phyloP scores from a whole-genome alignment of 2,888 invertebrate species.

The Gari tellinella region DNA sequence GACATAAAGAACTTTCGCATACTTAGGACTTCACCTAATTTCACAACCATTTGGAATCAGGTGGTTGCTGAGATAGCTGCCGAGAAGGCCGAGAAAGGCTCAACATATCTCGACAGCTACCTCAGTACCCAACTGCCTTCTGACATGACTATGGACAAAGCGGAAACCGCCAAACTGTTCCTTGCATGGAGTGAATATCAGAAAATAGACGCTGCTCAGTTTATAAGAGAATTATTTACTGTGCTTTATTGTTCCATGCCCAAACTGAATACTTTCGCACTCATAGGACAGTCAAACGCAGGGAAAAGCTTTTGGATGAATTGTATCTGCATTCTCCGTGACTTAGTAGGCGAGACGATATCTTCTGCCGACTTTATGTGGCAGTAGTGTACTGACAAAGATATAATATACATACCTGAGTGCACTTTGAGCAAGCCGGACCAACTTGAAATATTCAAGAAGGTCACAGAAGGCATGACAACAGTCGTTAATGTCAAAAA shows the following conservation, averaged over 20 bases:
- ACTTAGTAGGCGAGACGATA: slow-evolving; percentile 9
- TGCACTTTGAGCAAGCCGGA: slow-evolving; percentile 4
- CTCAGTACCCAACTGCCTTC: not conserved
- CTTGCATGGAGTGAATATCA: slow-evolving; percentile 15
- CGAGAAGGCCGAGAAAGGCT: not conserved
- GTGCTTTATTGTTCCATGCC: not conserved
- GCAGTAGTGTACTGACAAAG: slow-evolving; percentile 18
- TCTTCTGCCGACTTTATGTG: slow-evolving; percentile 9
- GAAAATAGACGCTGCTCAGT: not conserved
- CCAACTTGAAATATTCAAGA: slow-evolving; percentile 19
- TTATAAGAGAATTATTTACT: slow-evolving; percentile 1
- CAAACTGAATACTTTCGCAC: slow-evolving; percentile 4
- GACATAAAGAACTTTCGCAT: not conserved
- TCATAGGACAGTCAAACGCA: slow-evolving; percentile 1
- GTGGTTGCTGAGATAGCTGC: not conserved
- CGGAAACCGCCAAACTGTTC: slow-evolving; percentile 7
- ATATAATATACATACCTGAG: slow-evolving; percentile 15
- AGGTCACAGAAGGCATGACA: slow-evolving; percentile 13
- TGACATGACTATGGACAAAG: not conserved
- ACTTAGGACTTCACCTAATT: not conserved
- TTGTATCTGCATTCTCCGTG: not conserved
- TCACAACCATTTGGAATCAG: not conserved
- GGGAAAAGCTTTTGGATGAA: slow-evolving; percentile 25
- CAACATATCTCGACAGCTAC: not conserved
- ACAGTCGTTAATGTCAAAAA: slow-evolving; percentile 18